These are phyloP conservation scores for Carterocephalus palaemon DNA, from an alignment of 2,888 invertebrate genomes.

Conservation along the genomic window DNA sequence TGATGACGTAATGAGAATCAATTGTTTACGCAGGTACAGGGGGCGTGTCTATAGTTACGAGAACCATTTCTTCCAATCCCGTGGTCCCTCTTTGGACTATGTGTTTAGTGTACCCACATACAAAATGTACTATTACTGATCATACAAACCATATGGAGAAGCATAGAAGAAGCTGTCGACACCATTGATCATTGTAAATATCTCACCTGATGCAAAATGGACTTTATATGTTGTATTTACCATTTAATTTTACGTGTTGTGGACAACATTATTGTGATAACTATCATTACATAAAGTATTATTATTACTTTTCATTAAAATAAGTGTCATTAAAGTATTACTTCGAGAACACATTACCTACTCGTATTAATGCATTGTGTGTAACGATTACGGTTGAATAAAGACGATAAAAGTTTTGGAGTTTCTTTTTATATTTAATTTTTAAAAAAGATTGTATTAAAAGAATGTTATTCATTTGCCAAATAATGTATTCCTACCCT, in stretches of 20 bases:
- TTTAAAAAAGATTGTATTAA: conserved; percentile 11
- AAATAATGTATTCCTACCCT: too few species aligned
- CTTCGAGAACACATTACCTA: conserved; percentile 29
- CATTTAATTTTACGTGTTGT: conserved; percentile 67
- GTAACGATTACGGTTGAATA: conserved; percentile 44
- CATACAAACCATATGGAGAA: conserved; percentile 39
- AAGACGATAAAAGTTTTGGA: conserved; percentile 56
- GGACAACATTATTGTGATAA: conserved; percentile 71
- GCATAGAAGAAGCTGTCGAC: conserved; percentile 34
- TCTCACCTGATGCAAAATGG: conserved; percentile 46
- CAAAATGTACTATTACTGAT: conserved; percentile 75
- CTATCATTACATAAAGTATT: conserved; percentile 42
- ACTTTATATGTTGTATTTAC: conserved; percentile 54
- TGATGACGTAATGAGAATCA: conserved; percentile 46
- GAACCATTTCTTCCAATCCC: conserved; percentile 77
- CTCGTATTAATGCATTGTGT: conserved; percentile 29
- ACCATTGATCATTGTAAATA: conserved; percentile 49
- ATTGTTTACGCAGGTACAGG: conserved; percentile 77
- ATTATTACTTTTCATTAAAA: conserved; percentile 13
- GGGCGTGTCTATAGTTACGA: conserved; percentile 76
- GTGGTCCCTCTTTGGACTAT: conserved; percentile 71
- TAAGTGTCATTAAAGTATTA: conserved; percentile 33
- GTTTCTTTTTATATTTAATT: conserved; percentile 49
- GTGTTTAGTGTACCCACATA: conserved; percentile 75
- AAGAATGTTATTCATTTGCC: too few species aligned